Base-by-base conservation (phyloP, 92 coral and sea anemone species). In the Zoanthus solanderi region DNA sequence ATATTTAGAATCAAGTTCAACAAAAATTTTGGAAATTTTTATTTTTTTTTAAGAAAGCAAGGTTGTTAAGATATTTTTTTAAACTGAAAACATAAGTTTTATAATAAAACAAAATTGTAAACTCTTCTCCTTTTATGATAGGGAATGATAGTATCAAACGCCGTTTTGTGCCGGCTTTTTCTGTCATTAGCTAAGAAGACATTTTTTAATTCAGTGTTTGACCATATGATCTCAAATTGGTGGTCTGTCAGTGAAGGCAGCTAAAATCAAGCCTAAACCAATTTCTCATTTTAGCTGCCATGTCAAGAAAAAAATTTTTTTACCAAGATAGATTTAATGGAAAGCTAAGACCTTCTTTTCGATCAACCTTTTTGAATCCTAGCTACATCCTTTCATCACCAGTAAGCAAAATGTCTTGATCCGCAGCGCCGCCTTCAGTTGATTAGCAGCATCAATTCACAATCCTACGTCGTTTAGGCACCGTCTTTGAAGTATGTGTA, bases 381-480 rank as follows among this genome's bases (percentile, higher is more conserved):
- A 42, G 50, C 44, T 15, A 47, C 23, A 4, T 9, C 60, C 61
- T 81, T 66, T 81, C 85, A 81, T 65, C 85, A 52, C 42, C 76
- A 14, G 13, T 29, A 81, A 67, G 58, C 50, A 75, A 45, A 66
- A 65, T 56, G 47, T 81, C 66, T 81, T 66, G 85, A 67, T 75
- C 85, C 63, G 44, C 53, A 58, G 75, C 74, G 76, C 29, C 45
- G 45, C 29, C 56, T 45, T 65, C 30, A 9, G 17, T 65, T 63
- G 28, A 28, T 65, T 66, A 67, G 60, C 71, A 50, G 85, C 10
- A 63, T 28, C 23, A 23, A 23, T 31, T 63, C 17, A 45, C 48
- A 81, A 81, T 81, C 85, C 47, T 13, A 75, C 85, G 54, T 44
- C 75, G 44, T 23, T 32, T 28, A 14, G 75, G 85, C 85, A 63